Conservation (phyloP, 37 sponge, comb jelly and placozoan genomes). For the Cliona cf. orientalis region DNA sequence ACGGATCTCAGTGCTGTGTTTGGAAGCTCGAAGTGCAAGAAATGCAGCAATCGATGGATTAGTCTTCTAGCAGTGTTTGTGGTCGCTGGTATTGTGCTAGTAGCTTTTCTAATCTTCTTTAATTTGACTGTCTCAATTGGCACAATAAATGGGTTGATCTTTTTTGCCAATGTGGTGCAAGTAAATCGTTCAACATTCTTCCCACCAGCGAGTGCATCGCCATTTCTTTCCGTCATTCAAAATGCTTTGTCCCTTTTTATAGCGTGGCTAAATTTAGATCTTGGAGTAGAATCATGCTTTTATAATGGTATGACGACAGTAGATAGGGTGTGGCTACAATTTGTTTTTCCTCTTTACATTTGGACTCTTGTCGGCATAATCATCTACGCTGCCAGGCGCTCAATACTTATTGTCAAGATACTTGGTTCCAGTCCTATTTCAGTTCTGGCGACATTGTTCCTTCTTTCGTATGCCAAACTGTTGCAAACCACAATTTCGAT, state of each 20-base stretch:
- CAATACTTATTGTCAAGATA: background rate
- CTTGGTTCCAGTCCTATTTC: background rate
- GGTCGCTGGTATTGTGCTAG: background rate
- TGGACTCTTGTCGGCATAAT: background rate
- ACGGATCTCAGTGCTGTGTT: background rate
- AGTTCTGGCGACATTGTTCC: background rate
- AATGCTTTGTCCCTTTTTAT: too few relatives aligned
- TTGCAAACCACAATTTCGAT: background rate
- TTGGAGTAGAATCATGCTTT: slow-evolving; percentile 8
- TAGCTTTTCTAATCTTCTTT: background rate
- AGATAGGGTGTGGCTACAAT: background rate
- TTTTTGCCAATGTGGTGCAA: too few relatives aligned
- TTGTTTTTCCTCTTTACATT: background rate
- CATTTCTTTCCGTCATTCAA: too few relatives aligned
- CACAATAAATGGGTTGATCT: too few relatives aligned
- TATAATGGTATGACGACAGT: background rate
- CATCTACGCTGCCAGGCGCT: background rate
- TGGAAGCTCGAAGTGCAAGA: background rate
- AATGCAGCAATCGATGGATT: background rate
- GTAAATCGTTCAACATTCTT: too few relatives aligned
- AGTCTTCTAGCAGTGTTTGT: background rate
- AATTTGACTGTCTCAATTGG: too few relatives aligned
- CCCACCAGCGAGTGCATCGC: too few relatives aligned
- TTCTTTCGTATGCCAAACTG: slow-evolving; percentile 2
- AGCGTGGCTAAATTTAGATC: slow-evolving; percentile 5